Percentiles rank a stretch among this genome's conserved stretches.
Conservation (phyloP, 2,888 invertebrate species). For the Lochmaea crataegi region DNA sequence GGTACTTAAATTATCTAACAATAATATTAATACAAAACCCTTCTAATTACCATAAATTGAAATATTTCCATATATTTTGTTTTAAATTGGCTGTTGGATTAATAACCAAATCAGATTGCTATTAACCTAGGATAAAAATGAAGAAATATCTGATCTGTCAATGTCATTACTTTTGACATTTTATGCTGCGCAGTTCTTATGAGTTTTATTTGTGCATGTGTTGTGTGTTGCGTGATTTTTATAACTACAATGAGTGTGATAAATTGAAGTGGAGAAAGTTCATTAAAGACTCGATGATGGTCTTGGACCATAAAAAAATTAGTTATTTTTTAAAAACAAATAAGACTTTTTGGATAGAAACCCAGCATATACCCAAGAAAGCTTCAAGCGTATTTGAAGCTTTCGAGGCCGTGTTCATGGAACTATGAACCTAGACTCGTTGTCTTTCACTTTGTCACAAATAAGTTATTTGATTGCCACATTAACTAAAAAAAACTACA, state of each 20-base stretch:
- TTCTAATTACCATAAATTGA: no score
- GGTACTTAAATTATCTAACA: no score
- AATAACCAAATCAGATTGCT: background rate
- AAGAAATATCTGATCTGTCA: background rate
- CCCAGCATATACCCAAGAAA: slow-evolving; percentile 84
- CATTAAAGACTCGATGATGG: slow-evolving; percentile 65
- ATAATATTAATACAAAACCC: no score
- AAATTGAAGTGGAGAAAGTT: slow-evolving; percentile 60
- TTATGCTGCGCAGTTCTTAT: slow-evolving; percentile 28
- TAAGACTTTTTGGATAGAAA: slow-evolving; percentile 67
- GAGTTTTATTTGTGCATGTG: slow-evolving; percentile 46
- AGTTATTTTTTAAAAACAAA: slow-evolving; percentile 63
- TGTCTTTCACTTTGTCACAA: slow-evolving; percentile 98
- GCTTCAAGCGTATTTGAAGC: slow-evolving; percentile 95
- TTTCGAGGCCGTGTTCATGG: slow-evolving; percentile 87
- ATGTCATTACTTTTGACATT: slow-evolving; percentile 26
- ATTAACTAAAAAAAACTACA: slow-evolving; percentile 95
- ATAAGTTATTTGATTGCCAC: slow-evolving; percentile 97
- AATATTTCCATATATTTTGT: no score
- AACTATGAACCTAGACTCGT: slow-evolving; percentile 99
- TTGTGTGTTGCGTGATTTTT: slow-evolving; percentile 55
- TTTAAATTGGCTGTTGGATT: no score
- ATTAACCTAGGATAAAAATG: background rate
- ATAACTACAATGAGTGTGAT: slow-evolving; percentile 53
- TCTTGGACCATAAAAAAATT: slow-evolving; percentile 65